Evolutionary conservation across 2,113 vertebrate species (phyloP).

Genomic region (Mobula birostris): DNA sequence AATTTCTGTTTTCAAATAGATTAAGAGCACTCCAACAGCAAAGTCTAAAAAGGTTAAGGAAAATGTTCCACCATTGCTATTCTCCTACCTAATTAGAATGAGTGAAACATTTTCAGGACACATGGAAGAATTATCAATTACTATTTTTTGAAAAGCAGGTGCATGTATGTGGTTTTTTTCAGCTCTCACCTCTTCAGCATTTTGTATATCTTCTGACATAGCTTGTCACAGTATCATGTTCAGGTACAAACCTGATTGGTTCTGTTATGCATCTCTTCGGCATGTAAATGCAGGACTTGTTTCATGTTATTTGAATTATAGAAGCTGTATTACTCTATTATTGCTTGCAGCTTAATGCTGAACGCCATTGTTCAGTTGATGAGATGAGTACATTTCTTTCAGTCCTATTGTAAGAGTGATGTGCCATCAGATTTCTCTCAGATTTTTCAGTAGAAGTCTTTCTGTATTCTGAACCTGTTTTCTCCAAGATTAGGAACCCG

Average conservation of each 20-base stretch:
- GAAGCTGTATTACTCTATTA: background rate
- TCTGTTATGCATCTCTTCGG: background rate
- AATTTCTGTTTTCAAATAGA: conserved; percentile 5
- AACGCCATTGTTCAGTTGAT: background rate
- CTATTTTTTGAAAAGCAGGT: background rate
- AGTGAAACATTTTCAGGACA: background rate
- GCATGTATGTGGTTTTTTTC: background rate
- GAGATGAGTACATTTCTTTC: background rate
- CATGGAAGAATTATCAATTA: background rate
- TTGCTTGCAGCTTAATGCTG: background rate
- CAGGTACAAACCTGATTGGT: background rate
- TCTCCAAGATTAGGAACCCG: background rate
- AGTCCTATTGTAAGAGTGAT: background rate
- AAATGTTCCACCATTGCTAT: background rate
- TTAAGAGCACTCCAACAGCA: background rate
- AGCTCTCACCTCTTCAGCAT: background rate
- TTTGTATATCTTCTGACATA: background rate
- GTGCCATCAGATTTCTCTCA: background rate
- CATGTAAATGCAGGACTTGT: background rate
- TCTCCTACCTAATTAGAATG: background rate
- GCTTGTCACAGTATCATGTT: background rate
- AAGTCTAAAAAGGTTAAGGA: background rate
- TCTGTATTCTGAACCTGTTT: background rate
- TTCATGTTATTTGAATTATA: background rate
- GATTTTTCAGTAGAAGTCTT: background rate